phyloP scores from a whole-genome alignment of 1,140 invertebrate genomes.

The Papilio machaon region DNA sequence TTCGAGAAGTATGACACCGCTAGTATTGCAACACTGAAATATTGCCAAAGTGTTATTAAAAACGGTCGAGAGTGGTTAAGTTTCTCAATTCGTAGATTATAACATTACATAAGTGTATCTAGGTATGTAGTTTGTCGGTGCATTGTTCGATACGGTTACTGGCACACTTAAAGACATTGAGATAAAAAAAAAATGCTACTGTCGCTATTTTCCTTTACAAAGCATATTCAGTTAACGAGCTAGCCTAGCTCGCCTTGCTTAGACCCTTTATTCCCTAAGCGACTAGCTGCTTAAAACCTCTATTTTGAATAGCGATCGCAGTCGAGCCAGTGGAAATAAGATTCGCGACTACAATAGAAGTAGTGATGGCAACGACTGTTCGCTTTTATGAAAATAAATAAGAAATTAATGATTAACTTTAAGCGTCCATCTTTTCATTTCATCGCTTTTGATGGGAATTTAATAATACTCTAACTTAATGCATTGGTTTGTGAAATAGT shows the following conservation, averaged over 20 bases:
- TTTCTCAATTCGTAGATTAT: slow-evolving; percentile 44
- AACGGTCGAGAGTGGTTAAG: slow-evolving; percentile 32
- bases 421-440: no score
- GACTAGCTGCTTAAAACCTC: no score
- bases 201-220: background rate
- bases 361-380: no score
- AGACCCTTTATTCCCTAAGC: no score
- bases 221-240: background rate
- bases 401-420: no score
- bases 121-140: slow-evolving; percentile 32
- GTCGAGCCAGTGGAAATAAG: no score
- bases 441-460: background rate
- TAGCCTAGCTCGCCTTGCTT: no score
- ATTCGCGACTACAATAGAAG: no score
- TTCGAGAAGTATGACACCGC: slow-evolving; percentile 22
- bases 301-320: no score
- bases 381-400: no score
- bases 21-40: slow-evolving; percentile 35
- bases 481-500: background rate
- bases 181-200: background rate
- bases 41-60: slow-evolving; percentile 42
- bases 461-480: background rate
- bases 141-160: slow-evolving; percentile 23
- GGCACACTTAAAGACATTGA: slow-evolving; percentile 4
- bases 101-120: slow-evolving; percentile 39